phyloP scores from a whole-genome alignment of 2,888 invertebrate species.

The Dioctria rufipes region DNA sequence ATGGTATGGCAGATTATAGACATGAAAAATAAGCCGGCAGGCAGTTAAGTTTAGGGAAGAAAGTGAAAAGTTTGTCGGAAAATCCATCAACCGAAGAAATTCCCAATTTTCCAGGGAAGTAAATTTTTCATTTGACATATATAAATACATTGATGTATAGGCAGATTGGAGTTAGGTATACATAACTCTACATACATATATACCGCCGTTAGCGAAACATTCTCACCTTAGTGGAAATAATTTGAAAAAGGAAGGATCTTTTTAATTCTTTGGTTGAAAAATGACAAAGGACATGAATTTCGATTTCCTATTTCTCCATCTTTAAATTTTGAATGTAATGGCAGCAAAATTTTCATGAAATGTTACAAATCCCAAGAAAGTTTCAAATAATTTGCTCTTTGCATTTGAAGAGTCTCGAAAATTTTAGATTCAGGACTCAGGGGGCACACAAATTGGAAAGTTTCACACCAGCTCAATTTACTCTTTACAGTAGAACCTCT shows the following conservation, averaged over 20 bases:
- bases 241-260: neutral
- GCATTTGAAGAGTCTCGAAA: too few relatives aligned
- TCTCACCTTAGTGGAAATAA: constrained; percentile 1
- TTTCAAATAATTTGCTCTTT: too few relatives aligned
- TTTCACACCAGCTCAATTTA: too few relatives aligned
- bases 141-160: neutral
- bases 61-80: constrained; percentile 36
- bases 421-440: too few relatives aligned
- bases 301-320: neutral
- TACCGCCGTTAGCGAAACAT: constrained; percentile 1
- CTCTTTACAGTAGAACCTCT: too few relatives aligned
- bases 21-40: constrained; percentile 7
- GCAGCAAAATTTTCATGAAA: too few relatives aligned
- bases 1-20: neutral
- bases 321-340: too few relatives aligned
- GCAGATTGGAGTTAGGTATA: too few relatives aligned
- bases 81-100: constrained; percentile 46
- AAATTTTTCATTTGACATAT: constrained; percentile 25
- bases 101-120: constrained; percentile 33
- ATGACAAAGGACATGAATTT: neutral
- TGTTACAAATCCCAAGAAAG: too few relatives aligned
- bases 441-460: too few relatives aligned
- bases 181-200: neutral
- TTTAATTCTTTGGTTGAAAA: neutral
- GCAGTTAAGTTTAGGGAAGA: constrained; percentile 11